Conservation (phyloP, 1,140 invertebrate genomes). For the Sarcophaga bullata region DNA sequence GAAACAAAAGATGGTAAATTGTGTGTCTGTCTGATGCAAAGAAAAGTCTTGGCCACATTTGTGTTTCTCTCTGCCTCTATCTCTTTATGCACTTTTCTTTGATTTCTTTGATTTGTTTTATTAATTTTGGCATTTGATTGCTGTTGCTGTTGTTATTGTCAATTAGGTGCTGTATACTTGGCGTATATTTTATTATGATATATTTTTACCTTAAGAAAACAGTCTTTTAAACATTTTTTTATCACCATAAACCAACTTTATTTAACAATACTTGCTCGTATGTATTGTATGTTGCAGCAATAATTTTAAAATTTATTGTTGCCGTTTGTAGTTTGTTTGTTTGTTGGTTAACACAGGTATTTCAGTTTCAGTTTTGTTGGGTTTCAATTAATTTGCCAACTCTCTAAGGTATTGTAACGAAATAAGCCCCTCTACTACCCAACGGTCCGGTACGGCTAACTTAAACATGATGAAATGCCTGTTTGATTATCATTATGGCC, state of each 20-base stretch:
- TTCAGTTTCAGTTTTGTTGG: constrained; percentile 19
- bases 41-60: too few species aligned
- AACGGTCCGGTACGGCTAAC: background rate
- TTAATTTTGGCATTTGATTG: background rate
- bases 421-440: background rate
- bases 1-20: too few species aligned
- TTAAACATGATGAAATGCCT: background rate
- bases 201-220: background rate
- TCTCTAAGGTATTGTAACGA: constrained; percentile 40
- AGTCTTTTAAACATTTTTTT: background rate
- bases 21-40: too few species aligned
- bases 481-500: background rate
- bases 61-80: too few species aligned
- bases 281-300: background rate
- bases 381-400: constrained; percentile 39
- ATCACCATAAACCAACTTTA: constrained; percentile 13
- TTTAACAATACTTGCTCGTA: background rate
- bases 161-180: background rate
- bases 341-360: background rate
- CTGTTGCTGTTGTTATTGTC: background rate
- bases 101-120: background rate
- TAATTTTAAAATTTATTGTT: background rate
- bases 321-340: too few species aligned
- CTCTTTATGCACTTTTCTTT: background rate
- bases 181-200: background rate